Base-by-base conservation (phyloP, 2,888 invertebrate genomes). In the Cerastoderma edule region DNA sequence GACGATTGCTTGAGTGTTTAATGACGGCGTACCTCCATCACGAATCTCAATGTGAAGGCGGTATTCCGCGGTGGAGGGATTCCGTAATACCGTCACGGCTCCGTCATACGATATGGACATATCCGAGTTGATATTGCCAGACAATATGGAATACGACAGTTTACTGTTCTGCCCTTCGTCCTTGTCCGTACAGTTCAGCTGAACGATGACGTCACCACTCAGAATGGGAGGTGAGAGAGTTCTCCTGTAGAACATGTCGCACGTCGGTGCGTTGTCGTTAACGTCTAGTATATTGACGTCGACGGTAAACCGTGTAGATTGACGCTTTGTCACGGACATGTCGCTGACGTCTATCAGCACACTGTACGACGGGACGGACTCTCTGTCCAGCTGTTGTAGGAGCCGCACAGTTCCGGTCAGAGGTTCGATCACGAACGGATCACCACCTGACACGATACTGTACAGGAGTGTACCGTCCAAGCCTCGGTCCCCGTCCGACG, bases 401-500 rank as follows among this genome's bases (percentile, higher is more conserved):
- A 80, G 53, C 13, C 75, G 54, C 1, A 84, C 73, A 16, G 77
- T 39, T 19, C 84, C 81, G 6, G 83, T 76, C 3, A 60, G 64
- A 27, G 79, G 57, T 57, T 83, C 78, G 1, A 86, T 75, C 4
- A 60, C 67, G 53, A 80, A 80, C 10, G 46, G 44, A n/a, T 79
- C 72, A 19, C 74, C 69, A 28, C 65, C 50, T 13, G 78, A 57
- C 10, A 54, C 63, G 46, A 86, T 32, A 2, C 75, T 65, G 63
- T 79, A 85, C 19, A 48, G 8, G 6, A 89, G 50, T 2, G n/a
- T 53, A 5, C 86, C 87, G 56, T 87, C 87, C 8, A 50, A 13
- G 19, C 85, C 86, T 0, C 63, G 10, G 63, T 89, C 89, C 4
- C 30, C 65, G 69, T 88, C 89, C 0, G 81, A 80, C 0, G 85